Percentiles rank a stretch among this genome's conserved stretches.
Conservation (phyloP, 2,797 vertebrate species). For the Sebastolobus alascanus region DNA sequence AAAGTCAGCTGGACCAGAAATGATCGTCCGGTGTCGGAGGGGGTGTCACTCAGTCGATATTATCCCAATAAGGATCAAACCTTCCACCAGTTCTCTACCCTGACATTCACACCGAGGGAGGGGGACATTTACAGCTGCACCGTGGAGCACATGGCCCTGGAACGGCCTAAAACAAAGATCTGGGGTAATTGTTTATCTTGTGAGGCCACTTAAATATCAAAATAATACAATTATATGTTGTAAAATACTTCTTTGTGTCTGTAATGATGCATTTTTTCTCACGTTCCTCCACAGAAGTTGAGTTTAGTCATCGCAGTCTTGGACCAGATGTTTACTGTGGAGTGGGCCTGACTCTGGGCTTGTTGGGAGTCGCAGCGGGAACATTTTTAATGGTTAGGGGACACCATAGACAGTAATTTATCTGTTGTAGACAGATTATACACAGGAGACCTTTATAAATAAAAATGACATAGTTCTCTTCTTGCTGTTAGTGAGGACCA, state of each 20-base stretch:
- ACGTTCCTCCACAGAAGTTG: conserved; percentile 46
- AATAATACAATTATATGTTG: not conserved
- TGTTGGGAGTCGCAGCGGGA: conserved; percentile 49
- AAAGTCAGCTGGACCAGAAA: conserved; percentile 81
- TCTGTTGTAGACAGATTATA: not conserved
- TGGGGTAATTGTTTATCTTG: conserved; percentile 78
- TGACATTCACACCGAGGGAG: conserved; percentile 79
- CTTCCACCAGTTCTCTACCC: conserved; percentile 82
- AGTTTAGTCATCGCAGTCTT: conserved; percentile 15
- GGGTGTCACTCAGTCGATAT: conserved; percentile 55
- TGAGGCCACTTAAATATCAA: not conserved
- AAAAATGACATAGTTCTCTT: not conserved
- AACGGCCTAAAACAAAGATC: conserved; percentile 55
- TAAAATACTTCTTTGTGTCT: not conserved
- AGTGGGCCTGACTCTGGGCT: conserved; percentile 56
- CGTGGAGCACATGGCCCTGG: conserved; percentile 74
- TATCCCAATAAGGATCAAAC: conserved; percentile 57
- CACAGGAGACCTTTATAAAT: not conserved
- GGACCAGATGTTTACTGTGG: conserved; percentile 57
- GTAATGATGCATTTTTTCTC: not conserved
- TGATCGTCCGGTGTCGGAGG: conserved; percentile 26
- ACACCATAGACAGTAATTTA: not conserved
- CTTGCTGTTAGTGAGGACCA: not conserved
- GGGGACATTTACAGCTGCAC: conserved; percentile 85
- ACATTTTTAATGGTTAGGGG: conserved; percentile 50